Base-by-base conservation (phyloP, 2,888 invertebrate genomes). In the Trachelus stipa region DNA sequence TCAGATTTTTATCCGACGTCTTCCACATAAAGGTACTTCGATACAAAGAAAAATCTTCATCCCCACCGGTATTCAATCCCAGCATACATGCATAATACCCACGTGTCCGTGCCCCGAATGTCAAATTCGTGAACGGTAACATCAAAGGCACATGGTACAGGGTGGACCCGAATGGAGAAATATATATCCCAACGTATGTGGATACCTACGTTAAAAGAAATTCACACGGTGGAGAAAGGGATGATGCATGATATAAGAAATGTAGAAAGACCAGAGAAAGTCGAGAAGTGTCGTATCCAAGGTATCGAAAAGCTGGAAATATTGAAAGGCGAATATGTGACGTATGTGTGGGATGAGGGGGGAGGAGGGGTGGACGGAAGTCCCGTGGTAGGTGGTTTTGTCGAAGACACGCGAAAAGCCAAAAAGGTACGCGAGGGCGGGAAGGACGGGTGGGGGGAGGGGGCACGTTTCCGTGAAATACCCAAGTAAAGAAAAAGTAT, bases 401-500 rank as follows among this genome's bases (percentile, higher is more conserved):
- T 9, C 23, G 23, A 56, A 56, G 56, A 56, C 23, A 56, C 56
- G 23, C 23, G 23, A 56, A 56, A 56, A 23, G 56, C 23, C 56
- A 56, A 23, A 23, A 56, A 56, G 56, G 15, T 56, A 23, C 56
- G 56, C 23, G 9, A 56, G 23, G 56, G 23, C 0, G 56, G 23
- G 23, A 56, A 23, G 23, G 23, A 56, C 56, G 23, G 34, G 34
- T 0, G 6, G 6, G 23, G 40, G 34, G 34, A 6, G 34, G 6
- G 6, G 15, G 15, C 9, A 23, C 76, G 75, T 75, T 81, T 81
- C 78, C 81, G 80, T 80, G 84, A 87, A 86, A 86, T 86, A 83
- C 84, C 85, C 80, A 83, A 75, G 84, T 82, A 81, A 83, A 80
- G 77, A 75, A 84, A 85, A 87, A 83, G 84, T 87, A 85, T 83